Evolutionary conservation across 2,888 invertebrate species (phyloP).

Genomic region (Tipula unca): DNA sequence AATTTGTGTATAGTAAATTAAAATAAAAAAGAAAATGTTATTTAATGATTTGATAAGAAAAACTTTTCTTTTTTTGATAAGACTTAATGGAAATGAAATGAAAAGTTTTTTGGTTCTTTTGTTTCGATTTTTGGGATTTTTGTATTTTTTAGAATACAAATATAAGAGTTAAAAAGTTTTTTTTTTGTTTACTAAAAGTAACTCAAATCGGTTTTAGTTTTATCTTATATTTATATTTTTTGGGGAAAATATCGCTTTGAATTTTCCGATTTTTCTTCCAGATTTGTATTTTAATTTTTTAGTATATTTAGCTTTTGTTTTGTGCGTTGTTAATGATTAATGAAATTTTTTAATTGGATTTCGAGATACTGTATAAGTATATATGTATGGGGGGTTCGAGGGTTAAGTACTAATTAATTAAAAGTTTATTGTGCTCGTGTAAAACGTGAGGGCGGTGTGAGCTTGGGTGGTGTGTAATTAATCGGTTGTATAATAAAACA

Average conservation of each 20-base stretch:
- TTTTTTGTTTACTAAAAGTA: not conserved
- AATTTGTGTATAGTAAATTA: not conserved
- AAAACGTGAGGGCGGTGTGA: not conserved
- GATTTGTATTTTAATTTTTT: not conserved
- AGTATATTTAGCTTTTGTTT: not conserved
- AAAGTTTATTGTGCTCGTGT: not conserved
- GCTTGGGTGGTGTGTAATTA: not conserved
- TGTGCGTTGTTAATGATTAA: not conserved
- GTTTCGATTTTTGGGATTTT: not conserved
- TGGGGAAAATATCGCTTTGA: not conserved
- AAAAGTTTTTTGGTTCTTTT: not conserved
- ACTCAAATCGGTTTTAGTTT: not conserved
- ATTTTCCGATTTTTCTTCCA: not conserved
- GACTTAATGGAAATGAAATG: not conserved
- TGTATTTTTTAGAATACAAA: not conserved
- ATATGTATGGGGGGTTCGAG: not conserved
- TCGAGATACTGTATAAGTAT: not conserved
- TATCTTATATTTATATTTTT: not conserved
- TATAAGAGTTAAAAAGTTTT: not conserved
- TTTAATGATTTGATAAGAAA: slow-evolving; percentile 8
- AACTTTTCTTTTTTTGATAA: not conserved
- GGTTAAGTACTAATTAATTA: not conserved
- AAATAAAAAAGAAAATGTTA: not conserved
- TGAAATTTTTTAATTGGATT: not conserved
- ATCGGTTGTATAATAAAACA: no score